Base-by-base conservation (phyloP, 2,797 vertebrate species). In the Microctenopoma lineatum region DNA sequence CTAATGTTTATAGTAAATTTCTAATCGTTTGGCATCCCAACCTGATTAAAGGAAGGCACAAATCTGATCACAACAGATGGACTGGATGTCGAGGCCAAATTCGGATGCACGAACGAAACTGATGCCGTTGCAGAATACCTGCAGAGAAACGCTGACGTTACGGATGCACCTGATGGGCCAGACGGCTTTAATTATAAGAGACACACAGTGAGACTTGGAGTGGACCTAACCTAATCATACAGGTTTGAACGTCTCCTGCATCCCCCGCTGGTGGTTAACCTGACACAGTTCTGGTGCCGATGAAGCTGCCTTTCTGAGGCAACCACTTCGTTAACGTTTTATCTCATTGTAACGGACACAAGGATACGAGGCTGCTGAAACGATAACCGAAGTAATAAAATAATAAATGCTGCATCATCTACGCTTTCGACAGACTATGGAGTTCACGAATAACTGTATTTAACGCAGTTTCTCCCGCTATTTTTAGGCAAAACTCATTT, bases 351-450 rank as follows among this genome's bases (percentile, higher is more conserved):
- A 50, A 68, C 3, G 25, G 12, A 29, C 36, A 57, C 34, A 14
- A 29, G 3, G 18, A 36, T 10, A 26, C 3, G 4, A 13, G 21
- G 25, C 36, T 18, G 8, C 25, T 29, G 0, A 25, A 15, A 16
- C n/a, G 39, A 14, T 16, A 7, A 42, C 5, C 21, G 8, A 1
- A 10, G 6, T 2, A 18, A 9, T 7, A 16, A 1, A 4, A 6
- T 0, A 0, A 13, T 1, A 4, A 29, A 34, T 0, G 1, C 10
- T 5, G 14, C 5, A 21, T 1, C 8, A 0, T 3, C 3, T 0
- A 26, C 0, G 42, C 10, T 38, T 5, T 2, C 0, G n/a, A 15
- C 39, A 5, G 5, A 7, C 13, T 15, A 1, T 2, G 6, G 4
- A 36, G 6, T 3, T 44, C 4, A 4, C 18, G 1, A 32, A 12